These are phyloP conservation scores for Darevskia mixta DNA, from an alignment of 2,797 vertebrate species.

Conservation along the genomic window DNA sequence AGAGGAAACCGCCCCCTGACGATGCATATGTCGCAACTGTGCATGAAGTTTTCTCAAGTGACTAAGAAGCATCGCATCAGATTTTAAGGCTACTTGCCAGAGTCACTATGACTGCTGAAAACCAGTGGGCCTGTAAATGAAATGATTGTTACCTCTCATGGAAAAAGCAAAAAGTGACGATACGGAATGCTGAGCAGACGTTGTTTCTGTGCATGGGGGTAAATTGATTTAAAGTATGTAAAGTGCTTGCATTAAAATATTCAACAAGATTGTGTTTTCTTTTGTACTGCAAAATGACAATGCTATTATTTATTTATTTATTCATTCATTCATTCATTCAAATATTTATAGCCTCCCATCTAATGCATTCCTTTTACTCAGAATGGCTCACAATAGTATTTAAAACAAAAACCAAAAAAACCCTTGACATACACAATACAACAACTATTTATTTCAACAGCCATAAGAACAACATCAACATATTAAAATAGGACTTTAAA, in stretches of 20 bases:
- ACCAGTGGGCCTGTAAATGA: not conserved
- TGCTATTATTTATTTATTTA: not conserved
- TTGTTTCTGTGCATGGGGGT: not conserved
- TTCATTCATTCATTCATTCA: not conserved
- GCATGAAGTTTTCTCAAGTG: slow-evolving; percentile 17
- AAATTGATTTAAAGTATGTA: slow-evolving; percentile 37
- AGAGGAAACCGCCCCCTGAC: slow-evolving; percentile 74
- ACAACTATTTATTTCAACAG: not conserved
- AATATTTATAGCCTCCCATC: not conserved
- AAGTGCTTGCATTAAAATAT: slow-evolving; percentile 14
- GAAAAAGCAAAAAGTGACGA: slow-evolving; percentile 11
- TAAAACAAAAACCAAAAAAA: too few relatives aligned
- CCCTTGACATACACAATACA: not conserved
- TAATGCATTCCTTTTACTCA: too few relatives aligned
- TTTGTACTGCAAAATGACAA: not conserved
- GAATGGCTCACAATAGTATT: too few relatives aligned
- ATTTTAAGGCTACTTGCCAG: not conserved
- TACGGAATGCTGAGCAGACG: not conserved
- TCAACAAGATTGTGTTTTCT: not conserved
- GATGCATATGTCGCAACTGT: slow-evolving; percentile 80
- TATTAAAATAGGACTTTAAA: too few relatives aligned
- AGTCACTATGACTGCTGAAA: slow-evolving; percentile 7
- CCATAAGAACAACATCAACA: too few relatives aligned
- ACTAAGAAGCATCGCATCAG: too few relatives aligned
- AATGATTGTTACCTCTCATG: slow-evolving; percentile 7